Percentiles rank a stretch among this genome's conserved stretches.
phyloP scores from a whole-genome alignment of 2,888 invertebrate genomes.

The Drosophila incognita region DNA sequence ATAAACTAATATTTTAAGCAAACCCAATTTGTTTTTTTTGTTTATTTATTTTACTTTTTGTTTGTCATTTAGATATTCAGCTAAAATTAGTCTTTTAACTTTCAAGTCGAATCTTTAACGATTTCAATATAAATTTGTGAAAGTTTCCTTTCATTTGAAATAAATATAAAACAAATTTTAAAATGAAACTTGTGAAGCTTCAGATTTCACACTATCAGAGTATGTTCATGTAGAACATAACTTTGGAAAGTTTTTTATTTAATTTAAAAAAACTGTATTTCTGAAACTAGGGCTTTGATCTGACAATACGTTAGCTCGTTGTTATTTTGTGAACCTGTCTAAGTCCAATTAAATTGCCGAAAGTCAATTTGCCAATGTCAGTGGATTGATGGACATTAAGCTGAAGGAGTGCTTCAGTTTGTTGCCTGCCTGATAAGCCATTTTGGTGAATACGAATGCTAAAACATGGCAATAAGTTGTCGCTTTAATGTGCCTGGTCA shows the following conservation, averaged over 20 bases:
- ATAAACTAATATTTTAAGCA: not conserved
- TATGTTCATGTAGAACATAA: not conserved
- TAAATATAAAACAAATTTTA: no score
- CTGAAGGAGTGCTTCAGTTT: constrained; percentile 26
- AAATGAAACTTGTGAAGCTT: no score
- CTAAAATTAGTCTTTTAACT: not conserved
- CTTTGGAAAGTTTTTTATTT: not conserved
- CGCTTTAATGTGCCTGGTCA: constrained; percentile 65
- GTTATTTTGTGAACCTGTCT: constrained; percentile 1
- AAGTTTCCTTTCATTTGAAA: no score
- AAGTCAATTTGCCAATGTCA: constrained; percentile 18
- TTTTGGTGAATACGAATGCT: constrained; percentile 29
- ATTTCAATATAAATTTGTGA: not conserved
- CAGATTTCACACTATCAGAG: no score
- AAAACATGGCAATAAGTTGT: constrained; percentile 54
- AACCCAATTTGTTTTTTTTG: not conserved
- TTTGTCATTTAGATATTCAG: not conserved
- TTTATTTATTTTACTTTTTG: not conserved
- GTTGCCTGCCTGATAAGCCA: constrained; percentile 11
- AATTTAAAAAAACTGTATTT: not conserved
- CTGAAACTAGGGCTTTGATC: not conserved
- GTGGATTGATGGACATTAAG: constrained; percentile 52
- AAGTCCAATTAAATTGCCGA: constrained; percentile 19
- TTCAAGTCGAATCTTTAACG: not conserved
- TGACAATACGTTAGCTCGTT: not conserved